Percentiles rank a stretch among this genome's conserved stretches.
These are phyloP conservation scores for Silurus glanis DNA, from an alignment of 2,113 vertebrate genomes.

Conservation along the genomic window DNA sequence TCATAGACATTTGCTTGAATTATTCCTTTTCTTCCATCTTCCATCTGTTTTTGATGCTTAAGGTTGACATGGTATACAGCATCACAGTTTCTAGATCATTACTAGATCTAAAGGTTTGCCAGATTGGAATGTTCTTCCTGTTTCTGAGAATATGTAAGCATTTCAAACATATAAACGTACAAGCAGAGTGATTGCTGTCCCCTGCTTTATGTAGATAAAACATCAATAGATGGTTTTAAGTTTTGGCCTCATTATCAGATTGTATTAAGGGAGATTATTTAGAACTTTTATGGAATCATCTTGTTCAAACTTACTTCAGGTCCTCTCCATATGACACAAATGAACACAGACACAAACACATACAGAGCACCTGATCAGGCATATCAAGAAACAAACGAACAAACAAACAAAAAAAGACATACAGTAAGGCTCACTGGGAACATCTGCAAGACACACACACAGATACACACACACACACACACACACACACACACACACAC, in stretches of 20 bases:
- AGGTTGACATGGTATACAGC: neutral
- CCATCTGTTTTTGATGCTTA: neutral
- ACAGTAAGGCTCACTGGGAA: too few relatives aligned
- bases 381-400: too few relatives aligned
- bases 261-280: neutral
- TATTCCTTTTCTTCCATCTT: neutral
- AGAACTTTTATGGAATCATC: neutral
- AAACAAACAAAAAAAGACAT: too few relatives aligned
- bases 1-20: neutral
- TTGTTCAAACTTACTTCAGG: too few relatives aligned
- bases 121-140: neutral
- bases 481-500: too few relatives aligned
- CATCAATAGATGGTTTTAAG: neutral
- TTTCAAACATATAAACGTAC: neutral
- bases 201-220: neutral
- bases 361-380: too few relatives aligned
- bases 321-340: too few relatives aligned
- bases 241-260: neutral
- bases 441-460: too few relatives aligned
- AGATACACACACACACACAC: too few relatives aligned
- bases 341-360: too few relatives aligned
- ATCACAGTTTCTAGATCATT: neutral
- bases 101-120: neutral
- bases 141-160: neutral
- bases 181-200: neutral